These are phyloP conservation scores for Pissodes strobi DNA, from an alignment of 1,140 invertebrate species.

Conservation along the genomic window DNA sequence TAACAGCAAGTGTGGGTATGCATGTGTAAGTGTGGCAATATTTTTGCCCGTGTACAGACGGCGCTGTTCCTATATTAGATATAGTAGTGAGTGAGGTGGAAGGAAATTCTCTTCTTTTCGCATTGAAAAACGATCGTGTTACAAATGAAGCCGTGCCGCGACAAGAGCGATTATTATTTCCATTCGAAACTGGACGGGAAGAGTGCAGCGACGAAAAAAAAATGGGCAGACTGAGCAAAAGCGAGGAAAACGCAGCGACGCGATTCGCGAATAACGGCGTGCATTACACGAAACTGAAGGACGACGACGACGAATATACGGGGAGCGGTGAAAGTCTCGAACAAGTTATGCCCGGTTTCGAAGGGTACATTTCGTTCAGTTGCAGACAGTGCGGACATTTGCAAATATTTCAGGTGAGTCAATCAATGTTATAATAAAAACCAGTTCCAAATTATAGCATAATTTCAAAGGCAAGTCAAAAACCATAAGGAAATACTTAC, in stretches of 20 bases:
- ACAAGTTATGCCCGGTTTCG: not conserved
- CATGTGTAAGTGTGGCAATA: no score
- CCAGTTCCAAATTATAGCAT: no score
- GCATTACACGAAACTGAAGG: constrained; percentile 21
- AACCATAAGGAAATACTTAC: no score
- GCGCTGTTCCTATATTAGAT: no score
- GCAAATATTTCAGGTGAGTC: constrained; percentile 19
- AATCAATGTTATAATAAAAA: not conserved
- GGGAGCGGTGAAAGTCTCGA: constrained; percentile 9
- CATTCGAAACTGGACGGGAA: not conserved
- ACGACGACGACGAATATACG: not conserved
- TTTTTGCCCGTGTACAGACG: no score
- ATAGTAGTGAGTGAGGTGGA: no score
- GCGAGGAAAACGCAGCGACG: not conserved
- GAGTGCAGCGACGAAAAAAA: not conserved
- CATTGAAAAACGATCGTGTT: not conserved
- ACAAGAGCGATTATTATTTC: not conserved
- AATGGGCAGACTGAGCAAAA: not conserved
- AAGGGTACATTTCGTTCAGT: constrained; percentile 20
- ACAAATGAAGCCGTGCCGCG: not conserved
- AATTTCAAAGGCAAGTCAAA: no score
- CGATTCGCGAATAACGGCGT: no score
- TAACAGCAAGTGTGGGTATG: no score
- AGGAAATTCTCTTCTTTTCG: no score
- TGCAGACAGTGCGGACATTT: constrained; percentile 22